phyloP scores from a whole-genome alignment of 2,888 invertebrate species.

The Labia minor region DNA sequence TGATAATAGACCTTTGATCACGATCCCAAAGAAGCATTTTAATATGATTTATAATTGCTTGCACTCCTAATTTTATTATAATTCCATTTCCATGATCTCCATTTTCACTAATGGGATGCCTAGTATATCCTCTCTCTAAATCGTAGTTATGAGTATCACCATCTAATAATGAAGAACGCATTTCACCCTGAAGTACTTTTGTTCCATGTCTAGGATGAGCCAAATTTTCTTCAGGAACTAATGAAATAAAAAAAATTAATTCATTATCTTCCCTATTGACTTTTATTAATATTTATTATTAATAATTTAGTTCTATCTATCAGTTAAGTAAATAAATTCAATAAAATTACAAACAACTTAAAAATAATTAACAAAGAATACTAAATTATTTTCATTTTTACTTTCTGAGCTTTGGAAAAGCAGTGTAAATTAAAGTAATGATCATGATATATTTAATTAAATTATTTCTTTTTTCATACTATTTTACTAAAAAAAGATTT shows the following conservation, averaged over 20 bases:
- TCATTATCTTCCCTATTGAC: too few species aligned
- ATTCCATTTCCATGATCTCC: constrained; percentile 73
- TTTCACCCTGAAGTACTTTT: constrained; percentile 80
- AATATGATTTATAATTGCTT: constrained; percentile 87
- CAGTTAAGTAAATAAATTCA: too few species aligned
- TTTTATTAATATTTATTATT: constrained; percentile 14
- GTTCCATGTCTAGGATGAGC: constrained; percentile 71
- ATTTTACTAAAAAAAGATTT: too few species aligned
- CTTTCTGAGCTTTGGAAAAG: too few species aligned
- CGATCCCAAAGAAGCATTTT: constrained; percentile 89
- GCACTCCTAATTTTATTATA: constrained; percentile 63
- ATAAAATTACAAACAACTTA: too few species aligned
- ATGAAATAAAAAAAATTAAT: constrained; percentile 25
- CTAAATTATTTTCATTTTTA: too few species aligned
- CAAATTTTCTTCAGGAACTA: constrained; percentile 85
- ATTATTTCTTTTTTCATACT: too few species aligned
- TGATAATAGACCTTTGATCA: constrained; percentile 56
- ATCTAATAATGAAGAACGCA: constrained; percentile 76
- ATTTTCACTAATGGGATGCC: constrained; percentile 67
- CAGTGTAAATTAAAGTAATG: too few species aligned
- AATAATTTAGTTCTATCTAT: constrained; percentile 13
- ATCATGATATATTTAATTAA: too few species aligned
- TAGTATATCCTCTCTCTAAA: constrained; percentile 84
- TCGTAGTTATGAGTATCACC: constrained; percentile 80
- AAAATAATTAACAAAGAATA: too few species aligned